Conservation (phyloP, 1,140 invertebrate species). For the Paraescarpia echinospica region DNA sequence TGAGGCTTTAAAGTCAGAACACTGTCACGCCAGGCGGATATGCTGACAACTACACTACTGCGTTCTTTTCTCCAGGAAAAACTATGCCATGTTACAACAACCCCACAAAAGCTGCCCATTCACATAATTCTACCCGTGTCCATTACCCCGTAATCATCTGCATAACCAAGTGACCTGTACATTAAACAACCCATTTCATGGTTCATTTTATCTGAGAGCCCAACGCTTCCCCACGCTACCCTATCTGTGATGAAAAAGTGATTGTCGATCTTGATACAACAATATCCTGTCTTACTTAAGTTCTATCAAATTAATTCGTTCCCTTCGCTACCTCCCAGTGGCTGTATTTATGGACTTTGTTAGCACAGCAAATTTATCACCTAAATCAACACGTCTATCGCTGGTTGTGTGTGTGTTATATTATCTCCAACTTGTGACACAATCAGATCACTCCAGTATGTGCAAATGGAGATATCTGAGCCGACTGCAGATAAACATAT, state of each 20-base stretch:
- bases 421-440: background rate
- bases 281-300: background rate
- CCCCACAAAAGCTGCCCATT: too few species aligned
- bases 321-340: background rate
- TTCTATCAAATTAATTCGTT: background rate
- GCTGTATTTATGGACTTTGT: background rate
- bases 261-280: background rate
- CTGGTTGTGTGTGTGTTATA: background rate
- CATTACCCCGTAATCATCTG: too few species aligned
- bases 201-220: too few species aligned
- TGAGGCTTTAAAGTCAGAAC: too few species aligned
- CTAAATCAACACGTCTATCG: background rate
- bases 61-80: too few species aligned
- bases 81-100: too few species aligned
- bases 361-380: background rate
- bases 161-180: too few species aligned
- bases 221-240: background rate
- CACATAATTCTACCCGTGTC: too few species aligned
- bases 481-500: background rate
- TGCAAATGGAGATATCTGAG: background rate
- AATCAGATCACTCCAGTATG: background rate
- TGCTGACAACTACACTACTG: too few species aligned
- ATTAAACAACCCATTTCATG: too few species aligned
- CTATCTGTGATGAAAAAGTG: background rate
- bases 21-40: too few species aligned